phyloP scores from a whole-genome alignment of 37 sponge, comb jelly and placozoan species.

The Geodia barretti region DNA sequence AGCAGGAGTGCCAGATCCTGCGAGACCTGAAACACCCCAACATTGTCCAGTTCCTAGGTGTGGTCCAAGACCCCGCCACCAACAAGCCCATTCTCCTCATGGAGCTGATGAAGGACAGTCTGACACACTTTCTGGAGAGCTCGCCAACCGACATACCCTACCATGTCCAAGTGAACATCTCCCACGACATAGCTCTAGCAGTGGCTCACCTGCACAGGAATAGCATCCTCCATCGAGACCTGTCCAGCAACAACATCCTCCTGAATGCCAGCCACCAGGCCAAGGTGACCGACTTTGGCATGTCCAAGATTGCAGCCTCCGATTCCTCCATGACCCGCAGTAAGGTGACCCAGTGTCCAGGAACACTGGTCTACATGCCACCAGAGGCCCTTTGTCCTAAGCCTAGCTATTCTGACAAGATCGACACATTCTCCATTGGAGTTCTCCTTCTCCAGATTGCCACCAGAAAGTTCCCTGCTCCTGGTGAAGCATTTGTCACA shows the following conservation, averaged over 20 bases:
- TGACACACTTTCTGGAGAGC: conserved; percentile 33
- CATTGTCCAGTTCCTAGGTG: conserved; percentile 44
- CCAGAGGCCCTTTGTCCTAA: conserved; percentile 28
- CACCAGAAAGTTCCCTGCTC: conserved; percentile 31
- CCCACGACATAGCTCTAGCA: conserved; percentile 18
- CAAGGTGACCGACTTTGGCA: conserved; percentile 54
- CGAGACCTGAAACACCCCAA: conserved; percentile 34
- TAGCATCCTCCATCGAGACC: conserved; percentile 36
- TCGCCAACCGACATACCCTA: neutral
- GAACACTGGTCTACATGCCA: conserved; percentile 55
- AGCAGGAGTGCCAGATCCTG: conserved; percentile 35
- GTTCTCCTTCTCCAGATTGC: conserved; percentile 36
- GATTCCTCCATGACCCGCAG: neutral
- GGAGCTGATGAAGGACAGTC: conserved; percentile 63
- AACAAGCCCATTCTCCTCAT: conserved; percentile 18
- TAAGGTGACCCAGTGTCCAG: conserved; percentile 15
- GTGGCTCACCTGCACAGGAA: conserved; percentile 31
- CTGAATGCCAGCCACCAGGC: conserved; percentile 12
- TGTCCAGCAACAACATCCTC: conserved; percentile 50
- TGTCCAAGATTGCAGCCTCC: conserved; percentile 18
- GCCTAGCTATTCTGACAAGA: conserved; percentile 21
- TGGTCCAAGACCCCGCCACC: neutral
- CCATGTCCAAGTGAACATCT: conserved; percentile 17
- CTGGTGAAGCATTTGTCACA: neutral
- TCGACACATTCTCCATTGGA: conserved; percentile 44